Base-by-base conservation (phyloP, 2,888 invertebrate genomes). In the Ophion slaviceki region DNA sequence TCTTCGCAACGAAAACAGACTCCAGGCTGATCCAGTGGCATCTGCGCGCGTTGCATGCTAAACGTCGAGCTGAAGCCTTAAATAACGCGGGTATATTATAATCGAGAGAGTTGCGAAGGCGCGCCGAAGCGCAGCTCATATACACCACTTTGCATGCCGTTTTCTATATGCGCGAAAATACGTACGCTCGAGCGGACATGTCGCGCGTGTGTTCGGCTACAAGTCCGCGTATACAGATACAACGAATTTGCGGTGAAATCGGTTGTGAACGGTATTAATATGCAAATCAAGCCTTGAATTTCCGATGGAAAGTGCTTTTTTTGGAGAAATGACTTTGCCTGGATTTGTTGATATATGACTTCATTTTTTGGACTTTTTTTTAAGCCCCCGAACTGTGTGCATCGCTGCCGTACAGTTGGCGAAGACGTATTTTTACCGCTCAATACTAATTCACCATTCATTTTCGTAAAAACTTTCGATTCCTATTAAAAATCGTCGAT, bases 1-100 rank as follows among this genome's bases (percentile, higher is more conserved):
- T 83, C 80, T 79, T 75, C 67, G 70, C 75, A 82, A 82, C 81
- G 79, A 85, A 80, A 82, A 82, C 72, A 85, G 76, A 62, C 66
- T 74, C 75, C 57, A 57, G 47, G 81, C 59, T 64, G 82, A 82
- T 82, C 78, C 78, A 70, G 68, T 75, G 64, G 85, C 78, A 79
- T 85, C 78, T 85, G 57, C 81, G 45, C 62, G 45, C 68, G 76
- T 81, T 71, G 74, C 85, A 74, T 74, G 74, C 80, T 57, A 70
- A 80, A 71, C 61, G 59, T 57, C n/a, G 45, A 45, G 66, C 47
- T 28, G 62, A 70, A 40, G 70, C 70, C 78, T 79, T 68, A 59
- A 79, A 79, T 74, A 85, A 85, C 59, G 84, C 80, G 74, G 59
- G 78, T 32, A 40, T 78, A 85, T 85, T 78, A 82, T 74, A 81